Evolutionary conservation across 2,113 vertebrate species (phyloP).

Genomic region (Plecotus auritus): DNA sequence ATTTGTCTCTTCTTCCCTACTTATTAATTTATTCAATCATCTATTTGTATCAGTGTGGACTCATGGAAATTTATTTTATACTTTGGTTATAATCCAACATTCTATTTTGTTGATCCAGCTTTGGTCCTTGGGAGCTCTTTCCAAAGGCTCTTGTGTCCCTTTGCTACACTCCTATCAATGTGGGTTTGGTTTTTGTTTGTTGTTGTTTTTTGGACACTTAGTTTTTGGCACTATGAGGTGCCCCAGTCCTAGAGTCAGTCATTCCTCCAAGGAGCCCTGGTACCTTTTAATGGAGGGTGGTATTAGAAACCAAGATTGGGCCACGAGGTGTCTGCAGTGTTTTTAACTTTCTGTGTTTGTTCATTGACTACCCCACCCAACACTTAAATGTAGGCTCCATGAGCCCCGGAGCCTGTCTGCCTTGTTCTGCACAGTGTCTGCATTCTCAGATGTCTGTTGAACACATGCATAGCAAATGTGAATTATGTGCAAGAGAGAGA

Average conservation of each 20-base stretch:
- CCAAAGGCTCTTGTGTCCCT: background rate
- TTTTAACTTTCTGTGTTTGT: background rate
- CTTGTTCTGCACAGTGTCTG: background rate
- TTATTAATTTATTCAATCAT: background rate
- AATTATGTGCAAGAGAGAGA: background rate
- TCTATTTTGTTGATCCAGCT: background rate
- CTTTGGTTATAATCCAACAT: background rate
- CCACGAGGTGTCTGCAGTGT: background rate
- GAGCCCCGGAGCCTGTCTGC: background rate
- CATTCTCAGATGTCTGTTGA: background rate
- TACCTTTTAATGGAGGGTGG: background rate
- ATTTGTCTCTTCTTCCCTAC: background rate
- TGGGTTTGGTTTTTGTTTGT: background rate
- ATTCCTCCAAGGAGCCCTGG: background rate
- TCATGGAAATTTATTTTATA: background rate
- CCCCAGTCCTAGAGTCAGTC: background rate
- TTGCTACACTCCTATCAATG: background rate
- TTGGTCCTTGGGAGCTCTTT: background rate
- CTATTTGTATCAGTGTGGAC: background rate
- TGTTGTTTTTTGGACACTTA: background rate
- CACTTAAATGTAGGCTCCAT: background rate
- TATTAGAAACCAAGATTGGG: background rate
- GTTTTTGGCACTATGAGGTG: background rate
- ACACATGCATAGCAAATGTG: background rate
- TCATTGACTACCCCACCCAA: background rate